Conservation (phyloP, 2,888 invertebrate species). For the Danaus chrysippus region DNA sequence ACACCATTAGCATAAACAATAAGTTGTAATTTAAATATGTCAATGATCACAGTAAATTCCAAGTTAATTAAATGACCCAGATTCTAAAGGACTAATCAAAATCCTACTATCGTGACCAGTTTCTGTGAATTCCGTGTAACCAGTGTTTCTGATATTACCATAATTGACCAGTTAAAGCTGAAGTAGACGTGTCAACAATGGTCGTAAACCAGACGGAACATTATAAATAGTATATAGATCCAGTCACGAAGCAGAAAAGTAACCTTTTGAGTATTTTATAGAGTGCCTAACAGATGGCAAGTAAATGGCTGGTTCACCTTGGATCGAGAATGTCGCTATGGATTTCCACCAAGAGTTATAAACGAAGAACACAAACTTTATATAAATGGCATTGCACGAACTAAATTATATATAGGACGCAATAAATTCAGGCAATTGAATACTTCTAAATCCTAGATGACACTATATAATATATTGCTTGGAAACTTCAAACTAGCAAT, state of each 20-base stretch:
- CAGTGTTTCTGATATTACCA: conserved; percentile 35
- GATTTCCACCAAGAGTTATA: conserved; percentile 37
- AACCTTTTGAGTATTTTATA: conserved; percentile 58
- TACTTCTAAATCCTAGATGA: background rate
- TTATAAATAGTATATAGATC: conserved; percentile 39
- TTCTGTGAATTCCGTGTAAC: conserved; percentile 24
- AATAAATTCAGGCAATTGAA: conserved; percentile 4
- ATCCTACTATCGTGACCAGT: conserved; percentile 27
- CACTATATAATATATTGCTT: background rate
- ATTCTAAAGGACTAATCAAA: conserved; percentile 17
- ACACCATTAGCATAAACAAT: background rate
- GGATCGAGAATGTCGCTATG: conserved; percentile 54
- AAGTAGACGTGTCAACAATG: conserved; percentile 38
- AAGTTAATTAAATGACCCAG: conserved; percentile 20
- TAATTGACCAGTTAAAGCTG: conserved; percentile 33
- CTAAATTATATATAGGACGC: conserved; percentile 5
- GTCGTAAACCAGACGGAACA: conserved; percentile 45
- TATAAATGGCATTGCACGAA: conserved; percentile 14
- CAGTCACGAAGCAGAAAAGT: conserved; percentile 54
- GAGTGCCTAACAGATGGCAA: conserved; percentile 43
- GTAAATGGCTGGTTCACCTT: conserved; percentile 59
- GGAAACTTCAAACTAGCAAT: background rate
- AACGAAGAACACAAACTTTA: conserved; percentile 21
- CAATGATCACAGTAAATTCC: conserved; percentile 2
- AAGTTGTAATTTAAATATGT: background rate